Conservation (phyloP, 2,888 invertebrate genomes). For the Hydrotaea diabolus region DNA sequence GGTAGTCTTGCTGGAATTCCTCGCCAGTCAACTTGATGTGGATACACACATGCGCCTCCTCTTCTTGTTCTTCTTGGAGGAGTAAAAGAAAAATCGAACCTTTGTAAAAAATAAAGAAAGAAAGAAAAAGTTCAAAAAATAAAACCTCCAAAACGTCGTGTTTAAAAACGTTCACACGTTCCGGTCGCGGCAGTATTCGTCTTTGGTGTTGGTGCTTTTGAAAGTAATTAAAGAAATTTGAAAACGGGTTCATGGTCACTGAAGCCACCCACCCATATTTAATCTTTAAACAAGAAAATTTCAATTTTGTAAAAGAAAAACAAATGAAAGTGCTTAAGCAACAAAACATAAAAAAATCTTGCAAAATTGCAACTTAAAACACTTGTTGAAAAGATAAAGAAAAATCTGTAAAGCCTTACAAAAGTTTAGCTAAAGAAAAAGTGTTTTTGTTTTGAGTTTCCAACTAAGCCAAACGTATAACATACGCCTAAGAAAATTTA, state of each 20-base stretch:
- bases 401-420: not conserved
- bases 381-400: not conserved
- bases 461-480: not conserved
- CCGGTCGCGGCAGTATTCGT: not conserved
- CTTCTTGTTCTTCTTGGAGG: constrained; percentile 21
- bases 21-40: constrained; percentile 61
- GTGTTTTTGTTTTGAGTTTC: not conserved
- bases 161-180: not conserved
- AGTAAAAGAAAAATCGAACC: not conserved
- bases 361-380: too few species aligned
- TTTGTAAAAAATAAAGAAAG: not conserved
- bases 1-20: constrained; percentile 72
- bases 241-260: not conserved
- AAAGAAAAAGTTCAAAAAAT: not conserved
- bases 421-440: not conserved
- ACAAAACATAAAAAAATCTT: too few species aligned
- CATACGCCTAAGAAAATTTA: not conserved
- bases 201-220: not conserved
- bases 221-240: constrained; percentile 4
- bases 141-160: not conserved
- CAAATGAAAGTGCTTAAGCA: not conserved
- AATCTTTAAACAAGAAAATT: not conserved
- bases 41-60: constrained; percentile 43
- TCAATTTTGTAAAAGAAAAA: not conserved
- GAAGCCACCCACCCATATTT: not conserved